A percentile compares a stretch with the other conserved stretches of the same genome.
Conservation (phyloP, 1,140 invertebrate species). For the Tyrophagus putrescentiae region DNA sequence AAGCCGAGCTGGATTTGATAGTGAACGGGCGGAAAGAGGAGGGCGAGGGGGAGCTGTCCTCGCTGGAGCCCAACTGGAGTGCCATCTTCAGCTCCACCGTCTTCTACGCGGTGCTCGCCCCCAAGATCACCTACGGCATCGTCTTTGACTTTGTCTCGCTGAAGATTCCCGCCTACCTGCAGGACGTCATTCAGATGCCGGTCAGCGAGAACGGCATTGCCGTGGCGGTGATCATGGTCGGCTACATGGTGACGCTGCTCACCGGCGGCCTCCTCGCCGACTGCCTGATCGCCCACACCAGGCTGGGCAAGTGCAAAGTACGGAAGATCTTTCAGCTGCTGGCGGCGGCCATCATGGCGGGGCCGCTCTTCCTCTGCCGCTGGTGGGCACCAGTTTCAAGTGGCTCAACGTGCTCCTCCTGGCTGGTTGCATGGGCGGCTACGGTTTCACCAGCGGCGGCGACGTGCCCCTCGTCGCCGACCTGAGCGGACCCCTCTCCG, state of each 20-base stretch:
- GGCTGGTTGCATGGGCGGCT: slow-evolving; percentile 8
- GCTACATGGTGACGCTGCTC: slow-evolving; percentile 4
- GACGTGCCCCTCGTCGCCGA: slow-evolving; percentile 15
- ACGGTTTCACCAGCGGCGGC: slow-evolving; percentile 16
- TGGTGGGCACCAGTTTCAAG: slow-evolving; percentile 12
- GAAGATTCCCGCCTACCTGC: slow-evolving; percentile 24
- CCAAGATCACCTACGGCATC: slow-evolving; percentile 41
- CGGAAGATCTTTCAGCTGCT: slow-evolving; percentile 15
- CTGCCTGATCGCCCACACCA: neutral
- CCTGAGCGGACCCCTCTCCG: slow-evolving; percentile 14
- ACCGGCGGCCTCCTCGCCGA: slow-evolving; percentile 9
- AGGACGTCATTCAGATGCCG: slow-evolving; percentile 22
- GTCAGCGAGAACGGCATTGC: slow-evolving; percentile 20
- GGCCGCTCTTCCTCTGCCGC: slow-evolving; percentile 7
- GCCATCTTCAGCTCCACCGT: slow-evolving; percentile 36
- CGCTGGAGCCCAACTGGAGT: slow-evolving; percentile 28
- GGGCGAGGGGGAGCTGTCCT: neutral
- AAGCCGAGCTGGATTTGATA: slow-evolving; percentile 36
- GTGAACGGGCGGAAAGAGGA: neutral
- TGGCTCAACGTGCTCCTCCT: slow-evolving; percentile 9
- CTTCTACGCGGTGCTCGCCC: slow-evolving; percentile 38
- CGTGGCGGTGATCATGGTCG: slow-evolving; percentile 11
- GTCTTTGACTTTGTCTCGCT: slow-evolving; percentile 17
- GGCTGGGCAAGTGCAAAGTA: neutral
- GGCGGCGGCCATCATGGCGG: neutral